Evolutionary conservation across 2,888 invertebrate species (phyloP).

Genomic region (Cheilosia impressa): DNA sequence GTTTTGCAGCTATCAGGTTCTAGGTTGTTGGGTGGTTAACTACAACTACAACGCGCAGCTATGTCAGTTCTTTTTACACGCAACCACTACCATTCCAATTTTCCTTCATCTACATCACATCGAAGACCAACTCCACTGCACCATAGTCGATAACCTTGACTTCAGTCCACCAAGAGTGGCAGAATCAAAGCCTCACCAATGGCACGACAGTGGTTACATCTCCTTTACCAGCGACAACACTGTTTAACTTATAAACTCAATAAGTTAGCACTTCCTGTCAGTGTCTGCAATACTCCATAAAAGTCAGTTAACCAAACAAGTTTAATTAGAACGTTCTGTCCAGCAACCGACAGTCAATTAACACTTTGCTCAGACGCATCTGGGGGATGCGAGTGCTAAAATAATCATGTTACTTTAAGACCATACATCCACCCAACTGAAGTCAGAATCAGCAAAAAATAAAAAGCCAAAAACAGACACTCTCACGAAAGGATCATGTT

Average conservation of each 20-base stretch:
- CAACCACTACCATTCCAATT: too few species aligned
- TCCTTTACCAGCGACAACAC: conserved; percentile 3
- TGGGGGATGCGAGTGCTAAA: conserved; percentile 49
- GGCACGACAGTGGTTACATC: not conserved
- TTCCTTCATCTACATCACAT: too few species aligned
- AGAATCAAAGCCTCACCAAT: not conserved
- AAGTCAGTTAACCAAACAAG: conserved; percentile 34
- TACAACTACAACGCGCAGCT: too few species aligned
- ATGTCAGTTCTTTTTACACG: too few species aligned
- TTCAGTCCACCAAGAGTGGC: too few species aligned
- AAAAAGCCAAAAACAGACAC: not conserved
- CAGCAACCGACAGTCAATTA: conserved; percentile 54
- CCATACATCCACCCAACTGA: not conserved
- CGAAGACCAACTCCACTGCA: too few species aligned
- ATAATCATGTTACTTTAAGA: conserved; percentile 28
- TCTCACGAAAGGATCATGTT: conserved; percentile 31
- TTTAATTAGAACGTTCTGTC: conserved; percentile 51
- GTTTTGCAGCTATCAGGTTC: too few species aligned
- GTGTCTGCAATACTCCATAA: conserved; percentile 6
- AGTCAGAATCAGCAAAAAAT: not conserved
- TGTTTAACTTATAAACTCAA: conserved; percentile 30
- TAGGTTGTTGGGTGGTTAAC: too few species aligned
- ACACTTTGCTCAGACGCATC: conserved; percentile 32
- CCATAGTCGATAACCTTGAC: too few species aligned
- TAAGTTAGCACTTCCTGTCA: conserved; percentile 10